A percentile compares a stretch with the other conserved stretches of the same genome.
Conservation (phyloP, 2,888 invertebrate genomes). For the Tenthredo distinguenda region DNA sequence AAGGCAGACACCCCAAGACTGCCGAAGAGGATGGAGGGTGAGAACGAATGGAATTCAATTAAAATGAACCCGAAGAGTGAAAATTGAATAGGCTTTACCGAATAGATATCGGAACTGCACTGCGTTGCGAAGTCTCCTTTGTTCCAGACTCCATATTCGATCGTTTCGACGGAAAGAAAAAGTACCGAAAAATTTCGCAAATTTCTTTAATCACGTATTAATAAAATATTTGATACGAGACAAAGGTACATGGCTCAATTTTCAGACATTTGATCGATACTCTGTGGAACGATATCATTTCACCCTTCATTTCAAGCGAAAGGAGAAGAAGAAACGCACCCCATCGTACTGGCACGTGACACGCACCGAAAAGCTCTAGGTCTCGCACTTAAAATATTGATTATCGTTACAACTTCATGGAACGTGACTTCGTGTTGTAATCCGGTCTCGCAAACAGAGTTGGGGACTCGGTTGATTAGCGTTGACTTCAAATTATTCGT, state of each 20-base stretch:
- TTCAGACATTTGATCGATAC: not conserved
- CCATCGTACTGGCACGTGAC: constrained; percentile 30
- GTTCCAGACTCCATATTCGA: not conserved
- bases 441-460: not conserved
- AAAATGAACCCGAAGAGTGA: constrained; percentile 45
- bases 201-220: not conserved
- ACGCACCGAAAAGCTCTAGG: constrained; percentile 15
- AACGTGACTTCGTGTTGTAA: constrained; percentile 51
- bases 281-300: not conserved
- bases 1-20: not conserved
- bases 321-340: not conserved
- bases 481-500: constrained; percentile 33
- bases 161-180: not conserved
- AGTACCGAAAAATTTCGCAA: not conserved
- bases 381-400: constrained; percentile 37
- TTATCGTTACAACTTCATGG: constrained; percentile 43
- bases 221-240: not conserved
- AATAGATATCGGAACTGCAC: constrained; percentile 19
- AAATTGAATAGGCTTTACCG: constrained; percentile 38
- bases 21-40: not conserved
- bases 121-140: not conserved
- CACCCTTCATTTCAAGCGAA: not conserved
- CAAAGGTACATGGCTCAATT: not conserved
- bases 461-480: not conserved
- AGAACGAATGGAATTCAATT: constrained; percentile 49